Percentiles rank a stretch among this genome's conserved stretches.
phyloP scores from a whole-genome alignment of 2,113 vertebrate species.

The Rhizomys pruinosus region DNA sequence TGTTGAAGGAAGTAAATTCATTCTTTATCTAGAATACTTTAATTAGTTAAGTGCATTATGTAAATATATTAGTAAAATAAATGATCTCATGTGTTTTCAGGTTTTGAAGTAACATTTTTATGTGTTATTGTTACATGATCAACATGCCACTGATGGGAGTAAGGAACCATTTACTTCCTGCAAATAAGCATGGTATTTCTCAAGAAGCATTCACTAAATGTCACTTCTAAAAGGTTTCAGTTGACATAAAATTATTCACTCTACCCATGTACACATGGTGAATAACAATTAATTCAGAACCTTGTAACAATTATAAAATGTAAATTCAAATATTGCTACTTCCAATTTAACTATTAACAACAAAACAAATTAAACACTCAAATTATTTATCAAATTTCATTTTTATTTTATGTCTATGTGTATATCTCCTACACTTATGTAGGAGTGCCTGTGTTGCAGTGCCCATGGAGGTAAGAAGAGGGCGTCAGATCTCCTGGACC shows the following conservation, averaged over 20 bases:
- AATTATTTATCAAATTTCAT: no score
- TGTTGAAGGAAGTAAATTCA: background rate
- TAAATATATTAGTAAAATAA: background rate
- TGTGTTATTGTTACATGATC: conserved; percentile 15
- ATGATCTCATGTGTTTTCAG: background rate
- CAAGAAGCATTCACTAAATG: background rate
- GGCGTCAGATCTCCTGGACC: no score
- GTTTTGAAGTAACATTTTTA: background rate
- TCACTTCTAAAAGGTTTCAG: background rate
- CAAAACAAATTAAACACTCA: background rate
- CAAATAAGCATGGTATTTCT: background rate
- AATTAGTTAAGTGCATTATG: background rate
- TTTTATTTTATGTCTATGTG: no score
- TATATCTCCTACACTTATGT: no score
- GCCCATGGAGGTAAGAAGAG: no score
- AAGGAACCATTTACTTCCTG: background rate
- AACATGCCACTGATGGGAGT: background rate
- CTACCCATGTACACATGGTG: background rate
- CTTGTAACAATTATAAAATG: background rate
- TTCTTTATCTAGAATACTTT: background rate
- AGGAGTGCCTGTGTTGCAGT: no score
- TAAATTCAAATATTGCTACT: background rate
- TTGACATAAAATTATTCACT: background rate
- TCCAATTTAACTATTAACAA: background rate
- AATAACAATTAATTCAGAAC: background rate